phyloP scores from a whole-genome alignment of 2,113 vertebrate genomes.

The Mobula birostris region DNA sequence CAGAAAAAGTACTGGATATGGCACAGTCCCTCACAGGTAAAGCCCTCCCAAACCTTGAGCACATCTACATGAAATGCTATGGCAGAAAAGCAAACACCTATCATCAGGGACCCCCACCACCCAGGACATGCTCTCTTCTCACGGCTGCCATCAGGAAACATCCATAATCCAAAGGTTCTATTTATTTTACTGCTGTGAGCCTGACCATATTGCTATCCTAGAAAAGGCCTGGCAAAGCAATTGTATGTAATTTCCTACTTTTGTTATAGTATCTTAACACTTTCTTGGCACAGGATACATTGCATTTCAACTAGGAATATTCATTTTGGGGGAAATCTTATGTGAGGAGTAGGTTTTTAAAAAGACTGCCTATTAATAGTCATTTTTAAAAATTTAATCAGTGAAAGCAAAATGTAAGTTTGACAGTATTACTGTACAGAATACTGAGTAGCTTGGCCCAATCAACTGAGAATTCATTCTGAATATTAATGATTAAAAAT shows the following conservation, averaged over 20 bases:
- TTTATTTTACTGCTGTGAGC: not conserved
- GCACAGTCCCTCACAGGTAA: too few relatives aligned
- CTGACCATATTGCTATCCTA: not conserved
- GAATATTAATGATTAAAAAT: not conserved
- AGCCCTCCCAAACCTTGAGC: too few relatives aligned
- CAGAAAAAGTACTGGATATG: too few relatives aligned
- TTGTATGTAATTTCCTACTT: constrained; percentile 35
- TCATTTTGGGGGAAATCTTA: not conserved
- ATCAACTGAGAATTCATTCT: not conserved
- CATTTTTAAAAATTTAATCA: not conserved
- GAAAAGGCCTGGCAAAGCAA: not conserved
- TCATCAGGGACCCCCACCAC: too few relatives aligned
- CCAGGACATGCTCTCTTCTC: too few relatives aligned
- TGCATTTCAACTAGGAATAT: not conserved
- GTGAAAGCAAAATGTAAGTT: not conserved
- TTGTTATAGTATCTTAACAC: constrained; percentile 5
- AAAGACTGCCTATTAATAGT: constrained; percentile 9
- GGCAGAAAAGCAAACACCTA: too few relatives aligned
- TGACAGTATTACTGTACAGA: not conserved
- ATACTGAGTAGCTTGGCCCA: not conserved
- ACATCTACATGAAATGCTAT: too few relatives aligned
- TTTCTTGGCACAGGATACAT: not conserved
- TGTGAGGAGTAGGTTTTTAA: not conserved
- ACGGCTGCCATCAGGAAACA: not conserved
- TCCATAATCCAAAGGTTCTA: not conserved